Percentiles rank a stretch among this genome's conserved stretches.
These are phyloP conservation scores for Emberiza fucata DNA, from an alignment of 2,113 vertebrate species.

Conservation along the genomic window DNA sequence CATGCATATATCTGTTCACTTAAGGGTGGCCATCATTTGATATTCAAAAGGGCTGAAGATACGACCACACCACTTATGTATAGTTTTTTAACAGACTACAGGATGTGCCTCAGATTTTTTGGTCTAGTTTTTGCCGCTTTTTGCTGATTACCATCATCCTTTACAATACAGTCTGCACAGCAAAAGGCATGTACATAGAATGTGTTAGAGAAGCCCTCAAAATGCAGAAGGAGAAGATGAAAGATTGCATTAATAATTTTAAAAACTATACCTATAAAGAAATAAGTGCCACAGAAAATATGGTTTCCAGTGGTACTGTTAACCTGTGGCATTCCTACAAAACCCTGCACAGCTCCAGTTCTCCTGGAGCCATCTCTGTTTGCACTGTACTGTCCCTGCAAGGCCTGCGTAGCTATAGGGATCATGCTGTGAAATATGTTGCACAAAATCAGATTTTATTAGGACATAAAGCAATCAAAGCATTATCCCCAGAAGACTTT, in stretches of 20 bases:
- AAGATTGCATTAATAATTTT: neutral
- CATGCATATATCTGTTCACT: neutral
- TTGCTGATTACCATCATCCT: neutral
- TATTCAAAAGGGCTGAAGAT: neutral
- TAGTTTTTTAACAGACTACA: neutral
- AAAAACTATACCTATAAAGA: neutral
- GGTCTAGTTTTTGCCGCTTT: neutral
- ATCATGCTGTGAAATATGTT: neutral
- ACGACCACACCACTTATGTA: neutral
- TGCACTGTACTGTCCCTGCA: neutral
- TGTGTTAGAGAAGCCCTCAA: neutral
- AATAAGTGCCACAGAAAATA: neutral
- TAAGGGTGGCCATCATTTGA: neutral
- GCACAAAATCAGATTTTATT: neutral
- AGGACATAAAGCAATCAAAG: neutral
- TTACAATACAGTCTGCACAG: neutral
- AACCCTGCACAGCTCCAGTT: neutral
- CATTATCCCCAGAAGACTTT: neutral
- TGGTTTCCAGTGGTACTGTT: neutral
- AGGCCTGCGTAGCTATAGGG: neutral
- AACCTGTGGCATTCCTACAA: neutral
- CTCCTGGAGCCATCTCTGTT: neutral
- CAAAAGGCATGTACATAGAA: neutral
- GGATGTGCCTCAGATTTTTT: neutral
- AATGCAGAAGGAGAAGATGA: neutral